Evolutionary conservation across 2,113 vertebrate species (phyloP).

Genomic region (Indicator indicator): DNA sequence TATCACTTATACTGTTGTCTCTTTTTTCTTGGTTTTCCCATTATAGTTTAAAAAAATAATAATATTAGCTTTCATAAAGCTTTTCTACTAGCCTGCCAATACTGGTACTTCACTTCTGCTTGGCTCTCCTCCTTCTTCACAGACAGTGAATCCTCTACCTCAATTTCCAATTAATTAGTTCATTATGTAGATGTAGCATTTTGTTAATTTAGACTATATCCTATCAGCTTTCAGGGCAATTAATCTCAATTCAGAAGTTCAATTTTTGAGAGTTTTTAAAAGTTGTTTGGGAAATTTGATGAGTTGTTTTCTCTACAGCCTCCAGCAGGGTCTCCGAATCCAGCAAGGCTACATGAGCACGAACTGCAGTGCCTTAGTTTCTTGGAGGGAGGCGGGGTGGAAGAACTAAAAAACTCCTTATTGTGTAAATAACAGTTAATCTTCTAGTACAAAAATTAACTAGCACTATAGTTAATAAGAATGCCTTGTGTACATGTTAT

Average conservation of each 20-base stretch:
- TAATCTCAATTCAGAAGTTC: background rate
- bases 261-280: background rate
- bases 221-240: background rate
- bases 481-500: background rate
- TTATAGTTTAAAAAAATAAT: background rate
- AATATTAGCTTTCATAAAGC: background rate
- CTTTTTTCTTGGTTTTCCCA: background rate
- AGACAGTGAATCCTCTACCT: background rate
- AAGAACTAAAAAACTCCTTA: background rate
- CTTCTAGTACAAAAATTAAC: constrained; percentile 16
- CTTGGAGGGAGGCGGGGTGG: background rate
- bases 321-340: background rate
- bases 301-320: background rate
- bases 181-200: background rate
- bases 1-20: background rate
- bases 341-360: accelerated
- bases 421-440: constrained; percentile 5
- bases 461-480: background rate
- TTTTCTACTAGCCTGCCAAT: background rate
- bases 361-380: background rate
- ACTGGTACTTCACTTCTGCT: background rate
- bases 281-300: background rate
- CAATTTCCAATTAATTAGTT: background rate
- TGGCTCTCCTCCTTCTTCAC: background rate
- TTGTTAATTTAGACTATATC: background rate